Base-by-base conservation (phyloP, 2,888 invertebrate species). In the Volucella inflata region DNA sequence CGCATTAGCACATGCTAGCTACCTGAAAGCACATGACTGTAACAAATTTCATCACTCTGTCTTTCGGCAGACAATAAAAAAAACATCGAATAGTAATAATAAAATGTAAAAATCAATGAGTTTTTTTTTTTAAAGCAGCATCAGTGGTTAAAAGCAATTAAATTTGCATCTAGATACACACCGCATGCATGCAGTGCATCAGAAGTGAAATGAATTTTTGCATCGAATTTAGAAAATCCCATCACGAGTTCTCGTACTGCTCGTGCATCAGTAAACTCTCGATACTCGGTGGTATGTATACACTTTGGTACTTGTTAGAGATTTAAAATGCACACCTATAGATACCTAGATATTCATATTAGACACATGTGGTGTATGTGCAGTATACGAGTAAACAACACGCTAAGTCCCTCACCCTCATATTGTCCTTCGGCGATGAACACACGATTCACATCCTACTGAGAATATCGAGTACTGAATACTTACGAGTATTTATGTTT, bases 91-190 rank as follows among this genome's bases (percentile, higher is more conserved):
- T 30, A 30, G 6, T 30, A 30, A 30, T 30, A 6, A 30, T 30
- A 6, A 30, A 30, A 30, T 30, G 30, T 30, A 30, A 30, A 30
- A 30, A 0, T 70, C 42, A 48, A 10, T 30, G 10, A 36, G 2
- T 50, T 36, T 60, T 38, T 14, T 30, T 10, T 44, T 40, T 67
- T 42, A 67, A 64, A 60, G 10, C 53, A 57, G 70, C 36, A 44
- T 44, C 42, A 77, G 57, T 82, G 78, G 77, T 42, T 53, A 10
- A 70, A 67, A 71, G 70, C 79, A 71, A 84, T 84, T 79, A 71
- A 79, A 84, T 67, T 30, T 67, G 60, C 65, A 79, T 74, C 55
- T 44, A 51, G 51, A 68, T 68, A 36, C 11, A 36, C 14, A 38
- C 36, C 1, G 16, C 11, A 30, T 57, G 48, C 42, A 67, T 59